Evolutionary conservation across 2,797 vertebrate genomes (phyloP).

Genomic region (Leptoclinus maculatus): DNA sequence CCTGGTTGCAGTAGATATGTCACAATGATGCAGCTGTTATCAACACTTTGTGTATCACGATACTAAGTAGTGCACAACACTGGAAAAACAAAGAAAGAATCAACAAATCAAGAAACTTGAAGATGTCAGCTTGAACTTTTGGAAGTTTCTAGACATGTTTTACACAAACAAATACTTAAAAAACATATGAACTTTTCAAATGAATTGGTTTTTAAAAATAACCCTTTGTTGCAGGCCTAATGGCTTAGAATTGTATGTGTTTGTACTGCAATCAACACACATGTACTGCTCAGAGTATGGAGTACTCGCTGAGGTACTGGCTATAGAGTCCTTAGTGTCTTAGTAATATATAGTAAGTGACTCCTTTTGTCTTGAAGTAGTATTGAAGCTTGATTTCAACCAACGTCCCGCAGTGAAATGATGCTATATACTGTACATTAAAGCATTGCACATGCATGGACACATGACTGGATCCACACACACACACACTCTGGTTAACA

Average conservation of each 20-base stretch:
- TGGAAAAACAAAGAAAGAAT: neutral
- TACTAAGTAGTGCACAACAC: neutral
- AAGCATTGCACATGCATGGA: neutral
- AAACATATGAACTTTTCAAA: neutral
- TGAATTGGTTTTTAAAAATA: neutral
- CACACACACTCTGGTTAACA: conserved; percentile 9
- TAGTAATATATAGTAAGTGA: neutral
- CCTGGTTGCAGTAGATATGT: conserved; percentile 23
- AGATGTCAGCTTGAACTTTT: neutral
- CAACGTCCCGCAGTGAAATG: neutral
- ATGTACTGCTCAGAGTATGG: neutral
- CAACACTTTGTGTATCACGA: conserved; percentile 11
- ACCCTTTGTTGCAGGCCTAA: neutral
- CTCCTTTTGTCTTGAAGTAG: neutral
- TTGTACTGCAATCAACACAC: neutral
- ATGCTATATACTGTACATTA: conserved; percentile 13
- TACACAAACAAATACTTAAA: neutral
- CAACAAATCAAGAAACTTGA: neutral
- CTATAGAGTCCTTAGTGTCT: neutral
- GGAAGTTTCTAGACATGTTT: neutral
- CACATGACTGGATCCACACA: conserved; percentile 8
- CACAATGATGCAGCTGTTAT: neutral
- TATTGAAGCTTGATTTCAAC: neutral
- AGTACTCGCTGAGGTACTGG: neutral
- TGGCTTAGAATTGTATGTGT: neutral